Conservation (phyloP, 2,113 vertebrate genomes). For the Empidonax alnorum region DNA sequence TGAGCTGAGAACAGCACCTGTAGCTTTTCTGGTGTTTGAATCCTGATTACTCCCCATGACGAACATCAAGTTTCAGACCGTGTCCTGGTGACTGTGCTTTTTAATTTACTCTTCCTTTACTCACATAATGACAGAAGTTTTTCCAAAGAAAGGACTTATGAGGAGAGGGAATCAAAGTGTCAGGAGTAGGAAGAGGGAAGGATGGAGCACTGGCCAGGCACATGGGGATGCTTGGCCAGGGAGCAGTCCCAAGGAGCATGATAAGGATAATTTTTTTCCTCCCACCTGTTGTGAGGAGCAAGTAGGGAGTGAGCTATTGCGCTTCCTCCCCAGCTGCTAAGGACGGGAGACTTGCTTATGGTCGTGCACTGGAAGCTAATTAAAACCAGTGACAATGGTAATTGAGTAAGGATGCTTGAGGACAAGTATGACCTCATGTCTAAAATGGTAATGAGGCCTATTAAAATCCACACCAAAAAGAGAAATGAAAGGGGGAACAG, state of each 20-base stretch:
- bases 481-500: conserved; percentile 1
- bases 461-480: conserved; percentile 39
- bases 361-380: conserved; percentile 58
- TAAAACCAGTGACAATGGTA: conserved; percentile 57
- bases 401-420: conserved; percentile 60
- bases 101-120: neutral
- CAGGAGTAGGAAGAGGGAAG: neutral
- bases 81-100: neutral
- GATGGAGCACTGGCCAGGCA: rapidly evolving
- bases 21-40: neutral
- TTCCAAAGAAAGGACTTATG: neutral
- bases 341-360: neutral
- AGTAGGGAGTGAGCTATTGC: neutral
- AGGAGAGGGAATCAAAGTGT: neutral
- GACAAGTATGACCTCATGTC: conserved; percentile 69
- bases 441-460: conserved; percentile 67
- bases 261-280: neutral
- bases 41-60: rapidly evolving
- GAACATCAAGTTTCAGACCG: neutral
- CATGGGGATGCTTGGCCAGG: neutral
- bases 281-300: neutral
- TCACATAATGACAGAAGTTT: neutral
- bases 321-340: neutral
- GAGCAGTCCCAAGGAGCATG: rapidly evolving
- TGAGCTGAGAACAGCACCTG: rapidly evolving